Conservation (phyloP, 1,140 invertebrate genomes). For the Aphaenogaster ashmeadi region DNA sequence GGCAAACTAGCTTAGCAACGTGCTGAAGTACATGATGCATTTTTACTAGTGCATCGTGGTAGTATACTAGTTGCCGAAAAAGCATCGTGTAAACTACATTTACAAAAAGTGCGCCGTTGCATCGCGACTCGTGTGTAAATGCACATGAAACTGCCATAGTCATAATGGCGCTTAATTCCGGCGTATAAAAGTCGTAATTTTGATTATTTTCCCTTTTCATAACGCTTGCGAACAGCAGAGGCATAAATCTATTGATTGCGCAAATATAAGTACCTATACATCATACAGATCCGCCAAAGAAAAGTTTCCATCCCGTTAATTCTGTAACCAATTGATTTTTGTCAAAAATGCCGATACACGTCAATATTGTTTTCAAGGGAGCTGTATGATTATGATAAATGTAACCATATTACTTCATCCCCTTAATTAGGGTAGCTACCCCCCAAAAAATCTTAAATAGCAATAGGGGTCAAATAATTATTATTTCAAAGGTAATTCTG, state of each 20-base stretch:
- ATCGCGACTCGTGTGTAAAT: slow-evolving; percentile 45
- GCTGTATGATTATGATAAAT: no score
- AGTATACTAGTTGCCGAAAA: slow-evolving; percentile 36
- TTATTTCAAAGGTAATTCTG: no score
- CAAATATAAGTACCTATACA: no score
- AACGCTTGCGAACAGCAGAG: background rate
- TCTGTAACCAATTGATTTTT: no score
- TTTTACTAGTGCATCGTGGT: background rate
- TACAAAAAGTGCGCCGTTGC: background rate
- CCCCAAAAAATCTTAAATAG: no score
- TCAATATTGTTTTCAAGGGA: no score
- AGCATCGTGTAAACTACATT: background rate
- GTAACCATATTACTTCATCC: no score
- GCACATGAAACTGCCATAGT: slow-evolving; percentile 5
- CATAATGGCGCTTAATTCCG: slow-evolving; percentile 56
- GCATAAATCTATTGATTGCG: background rate
- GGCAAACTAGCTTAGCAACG: slow-evolving; percentile 2
- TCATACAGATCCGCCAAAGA: no score
- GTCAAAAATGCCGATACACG: no score
- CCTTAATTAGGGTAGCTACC: no score
- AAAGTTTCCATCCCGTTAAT: no score
- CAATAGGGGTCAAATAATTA: no score
- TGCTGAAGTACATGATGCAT: background rate
- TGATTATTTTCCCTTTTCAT: background rate
- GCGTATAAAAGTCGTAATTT: slow-evolving; percentile 33